Conservation (phyloP, 2,797 vertebrate genomes). For the Tadarida brasiliensis region DNA sequence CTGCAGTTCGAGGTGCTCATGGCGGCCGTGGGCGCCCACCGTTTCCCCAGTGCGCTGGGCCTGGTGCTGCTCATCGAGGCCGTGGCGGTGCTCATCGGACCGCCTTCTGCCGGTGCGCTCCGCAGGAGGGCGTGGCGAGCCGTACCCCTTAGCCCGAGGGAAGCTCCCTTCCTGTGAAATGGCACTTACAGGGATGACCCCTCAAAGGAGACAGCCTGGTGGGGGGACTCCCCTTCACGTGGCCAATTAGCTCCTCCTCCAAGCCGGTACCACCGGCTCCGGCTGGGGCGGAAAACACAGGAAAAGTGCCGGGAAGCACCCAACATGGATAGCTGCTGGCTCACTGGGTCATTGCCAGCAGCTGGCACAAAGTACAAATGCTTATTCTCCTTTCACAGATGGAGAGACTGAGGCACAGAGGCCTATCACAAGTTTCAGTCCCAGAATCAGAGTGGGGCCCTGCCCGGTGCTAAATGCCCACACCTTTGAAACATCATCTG, state of each 20-base stretch:
- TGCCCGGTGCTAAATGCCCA: neutral
- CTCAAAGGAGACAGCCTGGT: neutral
- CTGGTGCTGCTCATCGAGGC: constrained; percentile 90
- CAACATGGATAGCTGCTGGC: fast-evolving
- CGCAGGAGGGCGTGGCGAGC: neutral
- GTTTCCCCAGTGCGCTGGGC: constrained; percentile 91
- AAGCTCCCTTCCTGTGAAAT: neutral
- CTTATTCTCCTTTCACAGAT: neutral
- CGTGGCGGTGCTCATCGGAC: constrained; percentile 90
- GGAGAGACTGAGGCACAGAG: neutral
- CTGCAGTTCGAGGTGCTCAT: constrained; percentile 92
- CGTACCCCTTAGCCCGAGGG: neutral
- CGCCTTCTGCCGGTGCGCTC: constrained; percentile 89
- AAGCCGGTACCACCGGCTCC: neutral
- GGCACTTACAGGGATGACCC: neutral
- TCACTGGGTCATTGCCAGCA: neutral
- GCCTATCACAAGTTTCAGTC: neutral
- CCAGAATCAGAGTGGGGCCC: neutral
- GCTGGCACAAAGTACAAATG: neutral
- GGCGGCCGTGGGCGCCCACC: constrained; percentile 89
- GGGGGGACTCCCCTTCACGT: too few species aligned
- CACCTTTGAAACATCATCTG: neutral
- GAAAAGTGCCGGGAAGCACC: neutral
- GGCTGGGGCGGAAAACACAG: neutral
- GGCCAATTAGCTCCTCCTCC: neutral